Conservation (phyloP, 2,113 vertebrate genomes). For the Syrrhaptes paradoxus region DNA sequence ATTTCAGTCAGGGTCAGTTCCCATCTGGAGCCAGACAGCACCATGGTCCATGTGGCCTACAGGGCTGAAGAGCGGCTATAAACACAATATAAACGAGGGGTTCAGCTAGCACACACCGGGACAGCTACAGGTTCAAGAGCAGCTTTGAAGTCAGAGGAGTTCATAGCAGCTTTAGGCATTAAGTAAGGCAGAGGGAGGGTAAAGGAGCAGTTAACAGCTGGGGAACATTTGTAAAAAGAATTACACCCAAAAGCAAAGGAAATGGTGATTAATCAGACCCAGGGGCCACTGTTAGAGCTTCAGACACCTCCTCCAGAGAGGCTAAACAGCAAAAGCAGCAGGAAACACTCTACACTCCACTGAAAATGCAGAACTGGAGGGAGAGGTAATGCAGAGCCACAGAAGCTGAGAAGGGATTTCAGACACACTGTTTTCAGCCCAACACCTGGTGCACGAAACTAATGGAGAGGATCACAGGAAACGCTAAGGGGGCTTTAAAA, state of each 20-base stretch:
- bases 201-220: background rate
- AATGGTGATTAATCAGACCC: background rate
- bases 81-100: background rate
- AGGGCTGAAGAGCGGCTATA: background rate
- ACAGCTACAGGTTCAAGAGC: background rate
- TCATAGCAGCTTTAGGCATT: background rate
- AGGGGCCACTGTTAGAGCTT: background rate
- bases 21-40: background rate
- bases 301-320: background rate
- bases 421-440: background rate
- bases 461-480: constrained; percentile 5
- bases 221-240: constrained; percentile 4
- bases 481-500: background rate
- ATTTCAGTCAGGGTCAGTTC: background rate
- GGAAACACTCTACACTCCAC: background rate
- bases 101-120: background rate
- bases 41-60: fast-evolving
- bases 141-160: background rate
- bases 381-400: background rate
- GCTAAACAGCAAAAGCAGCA: background rate
- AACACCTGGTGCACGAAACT: constrained; percentile 46
- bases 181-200: background rate
- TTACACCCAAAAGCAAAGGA: background rate
- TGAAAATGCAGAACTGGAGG: background rate
- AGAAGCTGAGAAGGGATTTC: background rate